Evolutionary conservation across 2,797 vertebrate species (phyloP).

Genomic region (Labeo calbasu): DNA sequence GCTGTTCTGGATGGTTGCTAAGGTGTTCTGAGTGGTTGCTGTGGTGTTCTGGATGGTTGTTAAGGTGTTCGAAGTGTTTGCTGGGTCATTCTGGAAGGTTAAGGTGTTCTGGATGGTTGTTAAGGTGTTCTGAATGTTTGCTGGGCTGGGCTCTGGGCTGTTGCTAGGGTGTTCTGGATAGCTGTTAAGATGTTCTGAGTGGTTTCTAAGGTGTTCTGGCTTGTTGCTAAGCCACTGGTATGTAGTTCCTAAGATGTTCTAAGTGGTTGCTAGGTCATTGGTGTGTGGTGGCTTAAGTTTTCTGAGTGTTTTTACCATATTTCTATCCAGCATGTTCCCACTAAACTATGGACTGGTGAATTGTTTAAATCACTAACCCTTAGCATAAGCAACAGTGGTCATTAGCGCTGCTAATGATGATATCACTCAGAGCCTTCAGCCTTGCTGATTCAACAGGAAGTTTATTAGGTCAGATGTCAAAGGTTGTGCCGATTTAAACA

Average conservation of each 20-base stretch:
- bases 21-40: too few relatives aligned
- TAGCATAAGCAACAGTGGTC: neutral
- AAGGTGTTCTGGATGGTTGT: too few relatives aligned
- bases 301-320: neutral
- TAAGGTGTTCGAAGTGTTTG: too few relatives aligned
- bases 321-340: neutral
- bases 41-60: too few relatives aligned
- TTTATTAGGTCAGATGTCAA: slow-evolving; percentile 16
- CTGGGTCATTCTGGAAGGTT: too few relatives aligned
- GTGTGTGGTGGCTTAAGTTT: neutral
- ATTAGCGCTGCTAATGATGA: neutral
- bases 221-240: neutral
- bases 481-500: slow-evolving; percentile 3
- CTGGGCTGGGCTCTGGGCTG: too few relatives aligned
- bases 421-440: neutral
- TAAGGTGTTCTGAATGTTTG: too few relatives aligned
- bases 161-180: too few relatives aligned
- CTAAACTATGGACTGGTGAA: neutral
- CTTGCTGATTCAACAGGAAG: slow-evolving; percentile 23
- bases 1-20: too few relatives aligned
- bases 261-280: neutral
- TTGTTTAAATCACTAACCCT: neutral
- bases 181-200: neutral
- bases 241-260: neutral
- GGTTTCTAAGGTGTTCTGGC: neutral